These are phyloP conservation scores for Caerostris darwini DNA, from an alignment of 1,140 invertebrate genomes.

Conservation along the genomic window DNA sequence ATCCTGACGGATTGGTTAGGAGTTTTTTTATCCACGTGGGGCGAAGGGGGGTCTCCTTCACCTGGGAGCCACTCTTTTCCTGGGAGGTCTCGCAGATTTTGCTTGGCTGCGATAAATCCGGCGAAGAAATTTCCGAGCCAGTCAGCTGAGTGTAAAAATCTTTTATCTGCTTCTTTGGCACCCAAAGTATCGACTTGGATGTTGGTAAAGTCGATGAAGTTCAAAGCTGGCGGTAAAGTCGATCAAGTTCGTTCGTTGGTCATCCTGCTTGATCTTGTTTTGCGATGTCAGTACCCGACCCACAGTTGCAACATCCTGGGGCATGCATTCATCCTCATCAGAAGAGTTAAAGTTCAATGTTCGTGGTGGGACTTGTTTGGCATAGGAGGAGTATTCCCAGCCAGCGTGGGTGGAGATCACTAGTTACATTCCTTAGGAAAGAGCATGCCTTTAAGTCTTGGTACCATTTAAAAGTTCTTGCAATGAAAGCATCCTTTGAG, in stretches of 20 bases:
- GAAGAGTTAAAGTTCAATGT: neutral
- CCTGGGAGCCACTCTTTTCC: neutral
- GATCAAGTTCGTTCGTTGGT: neutral
- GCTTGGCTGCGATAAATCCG: neutral
- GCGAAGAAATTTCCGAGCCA: neutral
- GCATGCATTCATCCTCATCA: neutral
- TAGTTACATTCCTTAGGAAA: neutral
- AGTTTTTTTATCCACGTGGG: neutral
- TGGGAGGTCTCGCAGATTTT: neutral
- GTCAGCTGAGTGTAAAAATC: neutral
- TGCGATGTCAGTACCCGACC: neutral
- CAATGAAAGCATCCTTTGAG: neutral
- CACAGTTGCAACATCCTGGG: neutral
- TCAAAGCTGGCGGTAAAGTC: neutral
- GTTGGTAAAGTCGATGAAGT: neutral
- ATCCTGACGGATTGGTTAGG: neutral
- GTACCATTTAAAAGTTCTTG: neutral
- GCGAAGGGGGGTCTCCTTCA: neutral
- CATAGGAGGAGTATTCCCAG: neutral
- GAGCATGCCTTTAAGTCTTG: neutral
- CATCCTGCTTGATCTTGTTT: neutral
- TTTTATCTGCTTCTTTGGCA: neutral
- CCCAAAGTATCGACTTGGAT: neutral
- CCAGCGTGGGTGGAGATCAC: neutral
- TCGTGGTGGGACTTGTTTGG: neutral